Evolutionary conservation across 2,797 vertebrate genomes (phyloP).

Genomic region (Syngnathus rostellatus): DNA sequence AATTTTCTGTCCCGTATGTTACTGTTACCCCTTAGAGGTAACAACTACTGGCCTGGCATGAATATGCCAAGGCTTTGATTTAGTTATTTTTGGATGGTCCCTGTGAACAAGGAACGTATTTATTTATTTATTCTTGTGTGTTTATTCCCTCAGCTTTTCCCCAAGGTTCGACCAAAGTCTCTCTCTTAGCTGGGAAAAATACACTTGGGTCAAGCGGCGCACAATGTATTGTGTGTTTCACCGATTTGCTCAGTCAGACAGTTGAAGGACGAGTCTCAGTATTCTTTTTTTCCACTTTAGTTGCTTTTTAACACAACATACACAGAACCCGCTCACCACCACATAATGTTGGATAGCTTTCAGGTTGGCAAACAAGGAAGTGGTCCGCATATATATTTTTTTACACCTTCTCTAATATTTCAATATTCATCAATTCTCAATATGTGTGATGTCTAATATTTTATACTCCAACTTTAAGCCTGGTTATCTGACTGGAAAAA

Average conservation of each 20-base stretch:
- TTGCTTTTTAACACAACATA: not conserved
- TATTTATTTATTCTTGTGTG: too few relatives aligned
- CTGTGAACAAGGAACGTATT: not conserved
- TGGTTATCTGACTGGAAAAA: not conserved
- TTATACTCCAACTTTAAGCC: not conserved
- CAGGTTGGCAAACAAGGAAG: not conserved
- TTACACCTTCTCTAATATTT: not conserved
- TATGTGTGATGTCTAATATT: not conserved
- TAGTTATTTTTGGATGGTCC: not conserved
- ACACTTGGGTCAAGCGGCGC: not conserved
- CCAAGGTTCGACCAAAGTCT: slow-evolving; percentile 68
- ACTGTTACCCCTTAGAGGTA: too few relatives aligned
- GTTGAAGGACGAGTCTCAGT: not conserved
- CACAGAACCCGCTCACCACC: not conserved
- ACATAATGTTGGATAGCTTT: not conserved
- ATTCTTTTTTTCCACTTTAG: not conserved
- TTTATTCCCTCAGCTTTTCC: slow-evolving; percentile 61
- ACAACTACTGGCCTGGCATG: not conserved
- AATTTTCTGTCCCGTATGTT: too few relatives aligned
- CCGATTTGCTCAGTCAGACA: not conserved
- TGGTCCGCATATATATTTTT: not conserved
- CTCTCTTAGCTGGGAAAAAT: slow-evolving; percentile 51
- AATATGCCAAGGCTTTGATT: not conserved
- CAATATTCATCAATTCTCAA: not conserved
- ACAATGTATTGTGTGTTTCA: not conserved